Base-by-base conservation (phyloP, 2,888 invertebrate genomes). In the Lysandra bellargus region DNA sequence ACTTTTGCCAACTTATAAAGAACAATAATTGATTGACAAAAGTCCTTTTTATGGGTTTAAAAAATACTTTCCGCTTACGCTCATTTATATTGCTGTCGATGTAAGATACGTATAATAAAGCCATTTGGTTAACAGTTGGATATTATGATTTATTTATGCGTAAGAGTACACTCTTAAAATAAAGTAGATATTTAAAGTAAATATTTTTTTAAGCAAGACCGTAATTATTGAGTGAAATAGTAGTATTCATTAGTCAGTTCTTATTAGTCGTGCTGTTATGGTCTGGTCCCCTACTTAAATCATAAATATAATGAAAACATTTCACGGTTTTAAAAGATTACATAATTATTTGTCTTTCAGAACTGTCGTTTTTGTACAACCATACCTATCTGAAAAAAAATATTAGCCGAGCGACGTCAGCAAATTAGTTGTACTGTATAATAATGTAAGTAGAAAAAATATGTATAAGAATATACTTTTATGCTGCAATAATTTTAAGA, bases 281-380 rank as follows among this genome's bases (percentile, higher is more conserved):
- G 60, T 79, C 74, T 79, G 79, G 79, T 79, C 79, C 79, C 79
- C 74, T 79, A 79, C 74, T 60, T 17, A 40, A 78, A 61, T 33
- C 9, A 53, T 57, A 40, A 33, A 61, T 78, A 7, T 12, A 40
- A 78, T 9, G n/a, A 12, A 53, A 9, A 30, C 7, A 57, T 14
- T 53, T 23, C 3, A 40, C 44, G 12, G 44, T 44, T 9, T 12
- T 17, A 57, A 77, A 77, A 30, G 23, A 57, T 57, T 17, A 57
- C 17, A 57, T 57, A 17, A 49, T 7, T 49, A 53, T 17, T 17
- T 57, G 57, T 17, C 57, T 57, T 57, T 57, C 57, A 57, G 57
- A 17, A 57, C 57, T 17, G 17, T 57, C 57, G 57, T 57, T 57
- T 57, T 57, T 57, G 14, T 53, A 57, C 57, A 17, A 17, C 57